phyloP scores from a whole-genome alignment of 2,888 invertebrate genomes.

The Pardosa pseudoannulata region DNA sequence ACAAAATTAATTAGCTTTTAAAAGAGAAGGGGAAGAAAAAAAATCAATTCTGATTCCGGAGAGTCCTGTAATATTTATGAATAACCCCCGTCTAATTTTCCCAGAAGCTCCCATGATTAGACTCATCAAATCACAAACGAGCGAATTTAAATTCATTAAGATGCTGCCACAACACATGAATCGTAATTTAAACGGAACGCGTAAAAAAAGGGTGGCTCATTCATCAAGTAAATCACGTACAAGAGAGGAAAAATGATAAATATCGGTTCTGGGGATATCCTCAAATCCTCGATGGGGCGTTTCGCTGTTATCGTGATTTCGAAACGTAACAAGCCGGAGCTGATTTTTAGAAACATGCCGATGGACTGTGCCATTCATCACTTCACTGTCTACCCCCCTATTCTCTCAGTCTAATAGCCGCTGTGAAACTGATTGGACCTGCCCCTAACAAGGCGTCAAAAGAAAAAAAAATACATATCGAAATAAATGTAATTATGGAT shows the following conservation, averaged over 20 bases:
- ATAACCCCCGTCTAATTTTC: conserved; percentile 9
- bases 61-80: conserved; percentile 29
- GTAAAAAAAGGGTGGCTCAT: conserved; percentile 19
- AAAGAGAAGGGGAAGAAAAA: not conserved
- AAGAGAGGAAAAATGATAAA: conserved; percentile 59
- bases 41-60: conserved; percentile 20
- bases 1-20: conserved; percentile 51
- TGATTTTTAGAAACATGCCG: conserved; percentile 67
- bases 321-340: conserved; percentile 65
- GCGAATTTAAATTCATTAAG: conserved; percentile 69
- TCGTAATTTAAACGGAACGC: conserved; percentile 56
- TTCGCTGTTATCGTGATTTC: conserved; percentile 63
- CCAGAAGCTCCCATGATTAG: conserved; percentile 38
- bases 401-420: conserved; percentile 47
- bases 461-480: too few species aligned
- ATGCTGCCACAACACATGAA: conserved; percentile 23
- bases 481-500: conserved; percentile 72
- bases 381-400: conserved; percentile 21
- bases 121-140: conserved; percentile 62
- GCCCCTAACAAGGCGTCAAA: conserved; percentile 72
- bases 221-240: conserved; percentile 67
- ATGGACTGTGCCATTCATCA: conserved; percentile 63
- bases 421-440: conserved; percentile 66
- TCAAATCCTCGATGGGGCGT: conserved; percentile 66
- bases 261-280: conserved; percentile 57